Percentiles rank a stretch among this genome's conserved stretches.
Conservation (phyloP, 2,888 invertebrate genomes). For the Eupithecia inturbata region DNA sequence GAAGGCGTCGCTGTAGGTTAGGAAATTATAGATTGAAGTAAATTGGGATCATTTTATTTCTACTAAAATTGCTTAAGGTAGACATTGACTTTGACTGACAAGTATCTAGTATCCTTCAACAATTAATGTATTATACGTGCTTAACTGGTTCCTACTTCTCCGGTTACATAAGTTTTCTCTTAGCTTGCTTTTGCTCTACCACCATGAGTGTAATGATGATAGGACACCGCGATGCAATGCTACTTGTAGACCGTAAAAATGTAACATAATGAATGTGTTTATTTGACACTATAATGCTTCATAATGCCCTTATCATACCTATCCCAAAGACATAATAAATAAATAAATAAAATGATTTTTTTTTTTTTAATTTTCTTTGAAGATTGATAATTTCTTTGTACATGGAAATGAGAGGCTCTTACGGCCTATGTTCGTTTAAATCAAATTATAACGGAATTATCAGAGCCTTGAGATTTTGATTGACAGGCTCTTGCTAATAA, state of each 20-base stretch:
- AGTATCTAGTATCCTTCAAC: too few species aligned
- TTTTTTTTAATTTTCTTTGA: too few species aligned
- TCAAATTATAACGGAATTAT: slow-evolving; percentile 32
- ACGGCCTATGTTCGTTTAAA: slow-evolving; percentile 36
- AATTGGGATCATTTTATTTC: background rate
- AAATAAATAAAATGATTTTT: too few species aligned
- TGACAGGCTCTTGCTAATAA: background rate
- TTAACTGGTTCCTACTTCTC: background rate
- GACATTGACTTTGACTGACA: too few species aligned
- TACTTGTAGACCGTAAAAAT: slow-evolving; percentile 22
- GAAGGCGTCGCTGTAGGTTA: background rate
- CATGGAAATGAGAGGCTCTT: slow-evolving; percentile 35
- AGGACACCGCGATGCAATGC: slow-evolving; percentile 24
- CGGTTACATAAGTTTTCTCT: background rate
- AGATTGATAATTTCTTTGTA: slow-evolving; percentile 19
- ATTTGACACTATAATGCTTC: background rate
- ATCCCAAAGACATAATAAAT: background rate
- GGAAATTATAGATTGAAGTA: background rate
- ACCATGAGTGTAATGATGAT: slow-evolving; percentile 15
- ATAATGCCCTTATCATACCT: slow-evolving; percentile 1
- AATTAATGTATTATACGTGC: background rate
- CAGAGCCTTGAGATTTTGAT: too few species aligned
- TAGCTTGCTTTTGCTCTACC: background rate
- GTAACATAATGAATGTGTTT: slow-evolving; percentile 26
- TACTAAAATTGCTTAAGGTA: too few species aligned